Conservation (phyloP, 2,888 invertebrate genomes). For the Podabrus alpinus region DNA sequence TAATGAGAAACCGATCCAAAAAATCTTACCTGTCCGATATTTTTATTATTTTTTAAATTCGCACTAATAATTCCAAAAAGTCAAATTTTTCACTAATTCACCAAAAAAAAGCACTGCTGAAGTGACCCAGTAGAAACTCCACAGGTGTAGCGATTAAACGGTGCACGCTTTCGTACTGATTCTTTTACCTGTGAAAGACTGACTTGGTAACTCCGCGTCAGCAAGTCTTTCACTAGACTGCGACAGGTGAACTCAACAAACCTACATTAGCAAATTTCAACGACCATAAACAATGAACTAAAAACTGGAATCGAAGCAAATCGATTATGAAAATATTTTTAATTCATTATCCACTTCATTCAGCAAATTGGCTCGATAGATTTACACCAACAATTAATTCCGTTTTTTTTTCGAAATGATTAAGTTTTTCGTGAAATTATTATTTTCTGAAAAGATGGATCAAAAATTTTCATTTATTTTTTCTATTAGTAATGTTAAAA, state of each 20-base stretch:
- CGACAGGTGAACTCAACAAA: constrained; percentile 38
- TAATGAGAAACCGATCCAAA: not conserved
- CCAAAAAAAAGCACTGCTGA: constrained; percentile 21
- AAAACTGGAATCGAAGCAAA: not conserved
- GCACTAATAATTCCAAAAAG: not conserved
- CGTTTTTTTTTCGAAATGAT: not conserved
- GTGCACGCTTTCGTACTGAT: constrained; percentile 29
- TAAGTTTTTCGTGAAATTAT: not conserved
- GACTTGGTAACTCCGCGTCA: constrained; percentile 39
- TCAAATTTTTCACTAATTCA: constrained; percentile 16
- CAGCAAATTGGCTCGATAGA: not conserved
- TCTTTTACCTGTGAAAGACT: constrained; percentile 39
- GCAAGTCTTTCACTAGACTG: constrained; percentile 33
- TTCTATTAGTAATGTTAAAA: not conserved
- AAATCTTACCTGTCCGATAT: not conserved
- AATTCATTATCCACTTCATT: not conserved
- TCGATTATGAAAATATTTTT: not conserved
- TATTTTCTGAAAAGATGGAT: too few relatives aligned
- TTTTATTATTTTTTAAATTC: not conserved
- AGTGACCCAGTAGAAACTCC: constrained; percentile 29
- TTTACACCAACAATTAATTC: not conserved
- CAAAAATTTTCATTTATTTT: too few relatives aligned
- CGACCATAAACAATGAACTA: constrained; percentile 7
- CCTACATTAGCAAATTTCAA: constrained; percentile 21
- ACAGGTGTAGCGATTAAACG: constrained; percentile 31